Evolutionary conservation across 1,140 invertebrate genomes (phyloP), one percentile per base, ranked within the genome.

Genomic region (Sinonovacula constricta): DNA sequence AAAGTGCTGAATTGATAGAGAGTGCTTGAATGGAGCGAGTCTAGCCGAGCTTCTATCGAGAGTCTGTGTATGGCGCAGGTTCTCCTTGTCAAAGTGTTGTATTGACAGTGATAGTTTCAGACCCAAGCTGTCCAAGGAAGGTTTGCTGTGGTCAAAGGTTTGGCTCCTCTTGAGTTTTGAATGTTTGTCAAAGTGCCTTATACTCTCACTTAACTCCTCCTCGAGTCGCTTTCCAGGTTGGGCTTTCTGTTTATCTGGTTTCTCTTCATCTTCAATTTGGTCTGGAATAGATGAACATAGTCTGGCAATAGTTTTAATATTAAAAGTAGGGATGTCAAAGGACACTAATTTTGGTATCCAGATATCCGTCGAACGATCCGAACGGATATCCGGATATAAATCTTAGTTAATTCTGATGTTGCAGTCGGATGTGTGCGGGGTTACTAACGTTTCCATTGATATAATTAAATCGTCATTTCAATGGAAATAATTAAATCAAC

Each of bases 91-190:
- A 66, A 85, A 87, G 24, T 66, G 57, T 60, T 69, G 45, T 45
- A 87, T 87, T 36, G 81, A 85, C 57, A 83, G 67, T 0, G 51
- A 67, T 26, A 68, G 66, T 39, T 79, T 60, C 5, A 85, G 15
- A 30, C 39, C 22, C 3, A 56, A 30, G 34, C 28, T 15, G 31
- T 57, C 30, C 24, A 87, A 66, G 12, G 39, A 31, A 3, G 81
- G 57, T 1, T 18, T 15, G 36, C 79, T 83, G 33, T 70, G 74
- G 30, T 85, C 84, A n/a, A 76, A 70, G 0, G 85, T 87, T 24
- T 74, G 28, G n/a, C 82, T 79, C 36, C 57, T 74, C 45, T 67
- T 76, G 7, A 87, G 67, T 10, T 53, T 70, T 15, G n/a, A 33
- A 30, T 78, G 51, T 22, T 71, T 67, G 57, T 81, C 63, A 63